Evolutionary conservation across 2,888 invertebrate species (phyloP).

Genomic region (Mechanitis messenoides): DNA sequence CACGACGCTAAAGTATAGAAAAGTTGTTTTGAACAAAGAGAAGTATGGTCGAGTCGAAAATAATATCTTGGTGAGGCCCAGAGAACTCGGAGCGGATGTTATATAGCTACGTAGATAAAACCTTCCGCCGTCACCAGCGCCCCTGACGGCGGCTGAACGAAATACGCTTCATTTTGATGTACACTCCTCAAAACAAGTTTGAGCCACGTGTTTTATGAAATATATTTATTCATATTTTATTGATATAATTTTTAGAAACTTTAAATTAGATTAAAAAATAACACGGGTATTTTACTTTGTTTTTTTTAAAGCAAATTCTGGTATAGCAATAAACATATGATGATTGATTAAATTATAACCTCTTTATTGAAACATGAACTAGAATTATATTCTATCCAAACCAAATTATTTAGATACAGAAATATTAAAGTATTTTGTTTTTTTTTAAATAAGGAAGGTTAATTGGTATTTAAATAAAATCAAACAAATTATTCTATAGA

Average conservation of each 20-base stretch:
- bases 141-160: constrained; percentile 59
- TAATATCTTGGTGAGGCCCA: constrained; percentile 69
- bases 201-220: constrained; percentile 32
- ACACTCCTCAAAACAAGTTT: constrained; percentile 57
- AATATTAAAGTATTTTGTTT: too few relatives aligned
- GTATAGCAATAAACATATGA: too few relatives aligned
- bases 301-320: too few relatives aligned
- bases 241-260: constrained; percentile 12
- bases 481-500: constrained; percentile 28
- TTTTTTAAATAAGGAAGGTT: neutral
- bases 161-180: constrained; percentile 68
- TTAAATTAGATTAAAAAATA: too few relatives aligned
- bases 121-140: constrained; percentile 74
- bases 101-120: constrained; percentile 76
- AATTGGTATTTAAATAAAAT: constrained; percentile 9
- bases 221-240: constrained; percentile 33
- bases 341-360: too few relatives aligned
- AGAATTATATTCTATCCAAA: too few relatives aligned
- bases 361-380: too few relatives aligned
- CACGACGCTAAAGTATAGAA: constrained; percentile 55
- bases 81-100: constrained; percentile 69
- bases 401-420: too few relatives aligned
- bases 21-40: constrained; percentile 71
- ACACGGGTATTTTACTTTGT: too few relatives aligned
- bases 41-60: constrained; percentile 62